Evolutionary conservation across 2,113 vertebrate species (phyloP).

Genomic region (Centropus bengalensis): DNA sequence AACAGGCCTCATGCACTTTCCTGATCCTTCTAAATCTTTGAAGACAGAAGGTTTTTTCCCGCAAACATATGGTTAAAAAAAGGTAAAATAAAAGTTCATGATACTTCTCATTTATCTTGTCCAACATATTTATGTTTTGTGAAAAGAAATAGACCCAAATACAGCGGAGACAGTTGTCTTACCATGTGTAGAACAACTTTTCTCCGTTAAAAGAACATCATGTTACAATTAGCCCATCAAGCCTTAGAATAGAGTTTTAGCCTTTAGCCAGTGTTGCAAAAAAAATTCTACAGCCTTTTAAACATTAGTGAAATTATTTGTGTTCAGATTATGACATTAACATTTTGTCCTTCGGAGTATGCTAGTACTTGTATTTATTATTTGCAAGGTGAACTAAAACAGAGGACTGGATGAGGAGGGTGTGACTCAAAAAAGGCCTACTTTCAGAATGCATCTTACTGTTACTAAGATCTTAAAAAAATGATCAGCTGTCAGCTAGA

Average conservation of each 20-base stretch:
- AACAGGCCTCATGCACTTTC: neutral
- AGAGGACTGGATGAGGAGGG: neutral
- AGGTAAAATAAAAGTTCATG: neutral
- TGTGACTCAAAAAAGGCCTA: neutral
- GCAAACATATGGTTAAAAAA: neutral
- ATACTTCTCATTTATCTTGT: neutral
- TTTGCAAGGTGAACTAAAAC: neutral
- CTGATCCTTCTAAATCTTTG: neutral
- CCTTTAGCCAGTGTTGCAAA: neutral
- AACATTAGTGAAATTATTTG: neutral
- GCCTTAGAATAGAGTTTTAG: neutral
- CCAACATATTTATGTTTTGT: neutral
- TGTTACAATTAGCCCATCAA: neutral
- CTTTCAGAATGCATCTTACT: conserved; percentile 10
- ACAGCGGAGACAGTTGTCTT: neutral
- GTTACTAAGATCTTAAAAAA: conserved; percentile 18
- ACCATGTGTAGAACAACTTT: neutral
- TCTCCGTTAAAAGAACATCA: neutral
- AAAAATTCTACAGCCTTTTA: neutral
- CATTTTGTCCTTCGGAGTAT: neutral
- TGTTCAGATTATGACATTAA: neutral
- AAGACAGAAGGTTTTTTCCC: neutral
- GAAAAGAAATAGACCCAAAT: neutral
- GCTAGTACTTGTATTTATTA: neutral
- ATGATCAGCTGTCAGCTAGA: conserved; percentile 9